Base-by-base conservation (phyloP, 2,888 invertebrate genomes). In the Drosophila cyrtoloma region DNA sequence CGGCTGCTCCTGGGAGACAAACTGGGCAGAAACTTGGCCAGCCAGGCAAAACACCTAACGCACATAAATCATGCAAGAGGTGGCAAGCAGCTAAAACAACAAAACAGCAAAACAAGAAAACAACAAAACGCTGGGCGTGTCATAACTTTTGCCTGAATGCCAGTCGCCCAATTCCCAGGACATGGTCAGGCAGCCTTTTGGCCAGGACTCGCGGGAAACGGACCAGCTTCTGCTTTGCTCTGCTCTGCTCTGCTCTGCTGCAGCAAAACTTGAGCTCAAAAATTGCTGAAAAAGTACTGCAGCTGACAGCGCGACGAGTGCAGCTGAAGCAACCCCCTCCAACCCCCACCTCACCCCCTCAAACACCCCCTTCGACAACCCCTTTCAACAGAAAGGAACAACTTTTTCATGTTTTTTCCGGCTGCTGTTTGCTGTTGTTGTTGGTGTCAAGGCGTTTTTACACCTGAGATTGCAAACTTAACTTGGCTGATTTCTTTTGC, bases 401-500 rank as follows among this genome's bases (percentile, higher is more conserved):
- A 86, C 65, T 80, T 88, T 84, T 83, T 74, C 19, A 9, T 55
- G 56, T 57, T 68, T 5, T 22, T n/a, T 7, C 22, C 47, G 7
- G 28, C 28, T 19, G 19, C 10, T 51, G 19, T 28, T 52, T 22
- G n/a, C 4, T 47, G 10, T 47, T 37, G 2, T 55, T 67, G 50
- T 19, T 84, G 88, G 89, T 91, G 91, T 90, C 91, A 91, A 85
- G 79, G 76, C 75, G 81, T 77, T 81, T 74, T 84, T 82, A 83
- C 92, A 92, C 92, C 92, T 92, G 92, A 92, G 92, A 91, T 89
- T 90, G 84, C 82, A 71, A 85, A 80, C 63, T 81, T 80, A 44
- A 50, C 55, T 53, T 56, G 35, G 71, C 61, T 70, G 65, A 55
- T 47, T 62, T 64, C 55, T 68, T 74, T 63, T 64, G 76, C 61